Evolutionary conservation across 2,797 vertebrate genomes (phyloP).

Genomic region (Danio kyathit): DNA sequence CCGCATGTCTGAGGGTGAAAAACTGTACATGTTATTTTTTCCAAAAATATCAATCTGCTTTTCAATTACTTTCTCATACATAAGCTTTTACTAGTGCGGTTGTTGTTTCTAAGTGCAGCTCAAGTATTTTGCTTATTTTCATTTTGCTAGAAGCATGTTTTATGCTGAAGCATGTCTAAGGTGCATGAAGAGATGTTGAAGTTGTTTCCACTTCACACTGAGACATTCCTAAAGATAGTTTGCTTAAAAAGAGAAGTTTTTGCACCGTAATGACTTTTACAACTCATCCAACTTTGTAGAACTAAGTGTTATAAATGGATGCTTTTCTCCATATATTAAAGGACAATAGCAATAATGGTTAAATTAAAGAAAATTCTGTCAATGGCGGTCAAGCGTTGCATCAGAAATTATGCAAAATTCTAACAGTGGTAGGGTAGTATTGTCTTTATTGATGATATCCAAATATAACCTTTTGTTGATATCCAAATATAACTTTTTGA

Average conservation of each 20-base stretch:
- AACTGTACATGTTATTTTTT: background rate
- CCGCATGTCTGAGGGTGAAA: too few species aligned
- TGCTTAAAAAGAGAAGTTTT: background rate
- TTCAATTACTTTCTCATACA: constrained; percentile 1
- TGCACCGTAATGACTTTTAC: background rate
- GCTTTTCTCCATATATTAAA: background rate
- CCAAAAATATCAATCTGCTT: background rate
- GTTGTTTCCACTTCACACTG: background rate
- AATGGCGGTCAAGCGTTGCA: too few species aligned
- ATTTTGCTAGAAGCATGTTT: background rate
- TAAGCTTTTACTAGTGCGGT: background rate
- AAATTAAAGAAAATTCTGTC: too few species aligned
- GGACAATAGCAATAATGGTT: background rate
- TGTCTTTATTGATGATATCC: too few species aligned
- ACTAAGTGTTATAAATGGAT: too few species aligned
- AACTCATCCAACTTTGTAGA: background rate
- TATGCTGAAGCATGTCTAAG: background rate
- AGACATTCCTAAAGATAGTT: background rate
- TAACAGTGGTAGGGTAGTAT: too few species aligned
- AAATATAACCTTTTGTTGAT: too few species aligned
- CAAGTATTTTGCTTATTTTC: background rate
- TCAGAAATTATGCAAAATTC: too few species aligned
- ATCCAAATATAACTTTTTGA: too few species aligned
- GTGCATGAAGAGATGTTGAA: background rate
- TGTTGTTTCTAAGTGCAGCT: background rate